phyloP scores from a whole-genome alignment of 2,888 invertebrate species.

The Dilophus febrilis region DNA sequence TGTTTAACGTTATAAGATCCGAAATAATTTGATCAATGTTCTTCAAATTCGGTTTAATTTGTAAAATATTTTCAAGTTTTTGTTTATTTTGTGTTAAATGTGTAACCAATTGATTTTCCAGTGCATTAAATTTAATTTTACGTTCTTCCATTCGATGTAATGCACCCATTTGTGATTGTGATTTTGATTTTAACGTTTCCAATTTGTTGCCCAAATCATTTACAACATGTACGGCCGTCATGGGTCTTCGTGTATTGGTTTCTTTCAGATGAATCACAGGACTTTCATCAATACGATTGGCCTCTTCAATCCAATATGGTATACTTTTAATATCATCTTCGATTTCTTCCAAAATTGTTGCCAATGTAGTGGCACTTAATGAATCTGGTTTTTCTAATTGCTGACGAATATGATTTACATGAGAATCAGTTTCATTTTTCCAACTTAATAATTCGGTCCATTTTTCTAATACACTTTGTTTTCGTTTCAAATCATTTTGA shows the following conservation, averaged over 20 bases:
- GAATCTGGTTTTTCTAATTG: conserved; percentile 57
- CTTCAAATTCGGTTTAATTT: conserved; percentile 20
- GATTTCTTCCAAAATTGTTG: conserved; percentile 50
- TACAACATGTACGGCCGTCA: conserved; percentile 54
- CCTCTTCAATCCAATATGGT: conserved; percentile 51
- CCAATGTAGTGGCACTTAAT: conserved; percentile 45
- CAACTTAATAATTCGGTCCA: conserved; percentile 71
- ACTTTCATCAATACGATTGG: conserved; percentile 48
- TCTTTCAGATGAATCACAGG: conserved; percentile 52
- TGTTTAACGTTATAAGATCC: conserved; percentile 36
- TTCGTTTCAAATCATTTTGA: conserved; percentile 54
- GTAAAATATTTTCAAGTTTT: conserved; percentile 20
- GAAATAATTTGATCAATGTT: conserved; percentile 29
- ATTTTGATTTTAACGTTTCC: conserved; percentile 45
- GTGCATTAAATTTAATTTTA: conserved; percentile 60
- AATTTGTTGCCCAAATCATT: conserved; percentile 56
- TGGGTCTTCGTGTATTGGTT: conserved; percentile 47
- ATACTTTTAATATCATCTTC: conserved; percentile 48
- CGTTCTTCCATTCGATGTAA: conserved; percentile 54
- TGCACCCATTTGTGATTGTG: conserved; percentile 46
- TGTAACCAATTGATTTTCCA: conserved; percentile 52
- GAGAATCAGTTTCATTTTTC: conserved; percentile 63
- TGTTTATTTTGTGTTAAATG: conserved; percentile 36
- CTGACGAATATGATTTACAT: conserved; percentile 62
- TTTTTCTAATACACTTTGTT: conserved; percentile 56